phyloP scores from a whole-genome alignment of 2,888 invertebrate genomes.

The Congeria kusceri region DNA sequence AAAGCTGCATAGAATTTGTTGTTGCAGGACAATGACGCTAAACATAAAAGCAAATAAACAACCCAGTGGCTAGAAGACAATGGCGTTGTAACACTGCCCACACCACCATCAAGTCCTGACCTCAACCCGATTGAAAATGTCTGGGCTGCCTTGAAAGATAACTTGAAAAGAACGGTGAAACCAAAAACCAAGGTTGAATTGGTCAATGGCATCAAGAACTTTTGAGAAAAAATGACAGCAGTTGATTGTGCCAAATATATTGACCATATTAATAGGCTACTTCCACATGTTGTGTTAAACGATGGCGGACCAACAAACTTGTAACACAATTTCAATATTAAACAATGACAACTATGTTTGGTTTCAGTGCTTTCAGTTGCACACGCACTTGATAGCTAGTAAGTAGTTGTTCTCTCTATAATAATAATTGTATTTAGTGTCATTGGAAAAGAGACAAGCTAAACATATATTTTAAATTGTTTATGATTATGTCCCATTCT shows the following conservation, averaged over 20 bases:
- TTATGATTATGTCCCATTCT: too few relatives aligned
- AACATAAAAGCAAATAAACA: slow-evolving; percentile 55
- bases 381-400: too few relatives aligned
- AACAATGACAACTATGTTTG: too few relatives aligned
- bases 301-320: slow-evolving; percentile 34
- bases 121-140: slow-evolving; percentile 61
- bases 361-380: too few relatives aligned
- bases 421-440: too few relatives aligned
- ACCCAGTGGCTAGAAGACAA: slow-evolving; percentile 44
- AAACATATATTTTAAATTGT: too few relatives aligned
- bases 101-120: slow-evolving; percentile 57
- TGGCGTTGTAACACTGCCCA: slow-evolving; percentile 21
- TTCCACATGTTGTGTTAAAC: slow-evolving; percentile 46
- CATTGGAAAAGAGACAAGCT: too few relatives aligned
- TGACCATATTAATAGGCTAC: slow-evolving; percentile 55
- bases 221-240: slow-evolving; percentile 44
- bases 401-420: too few relatives aligned
- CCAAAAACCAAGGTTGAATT: slow-evolving; percentile 52
- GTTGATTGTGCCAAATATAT: slow-evolving; percentile 53
- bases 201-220: slow-evolving; percentile 37
- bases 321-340: too few relatives aligned
- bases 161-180: slow-evolving; percentile 32
- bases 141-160: slow-evolving; percentile 47
- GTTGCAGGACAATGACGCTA: slow-evolving; percentile 60
- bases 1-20: too few relatives aligned